These are phyloP conservation scores for Scrobipalpa costella DNA, from an alignment of 2,888 invertebrate species.

Conservation along the genomic window DNA sequence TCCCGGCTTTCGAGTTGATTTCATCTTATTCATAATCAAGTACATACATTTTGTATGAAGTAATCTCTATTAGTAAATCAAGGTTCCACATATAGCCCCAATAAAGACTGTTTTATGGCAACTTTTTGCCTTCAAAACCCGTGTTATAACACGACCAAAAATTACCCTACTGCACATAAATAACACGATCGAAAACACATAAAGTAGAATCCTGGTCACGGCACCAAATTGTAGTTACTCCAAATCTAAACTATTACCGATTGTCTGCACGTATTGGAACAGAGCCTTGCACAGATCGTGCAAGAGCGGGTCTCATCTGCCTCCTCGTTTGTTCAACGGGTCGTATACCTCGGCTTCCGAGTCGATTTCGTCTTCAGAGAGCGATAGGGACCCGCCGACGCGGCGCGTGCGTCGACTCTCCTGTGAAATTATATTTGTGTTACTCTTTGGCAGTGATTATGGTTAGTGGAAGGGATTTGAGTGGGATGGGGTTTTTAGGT, in stretches of 20 bases:
- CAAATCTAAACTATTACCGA: slow-evolving; percentile 29
- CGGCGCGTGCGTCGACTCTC: slow-evolving; percentile 83
- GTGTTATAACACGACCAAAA: too few species aligned
- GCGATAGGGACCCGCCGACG: slow-evolving; percentile 88
- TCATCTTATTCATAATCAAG: slow-evolving; percentile 82
- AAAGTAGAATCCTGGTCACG: neutral
- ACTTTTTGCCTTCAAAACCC: too few species aligned
- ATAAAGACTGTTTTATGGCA: too few species aligned
- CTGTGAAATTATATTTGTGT: slow-evolving; percentile 45
- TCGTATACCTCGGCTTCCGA: slow-evolving; percentile 82
- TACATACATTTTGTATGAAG: too few species aligned
- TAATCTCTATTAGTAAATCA: too few species aligned
- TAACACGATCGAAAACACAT: too few species aligned
- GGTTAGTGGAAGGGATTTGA: neutral
- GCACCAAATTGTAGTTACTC: neutral
- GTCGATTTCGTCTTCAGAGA: slow-evolving; percentile 92
- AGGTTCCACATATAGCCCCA: too few species aligned
- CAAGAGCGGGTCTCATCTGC: slow-evolving; percentile 72
- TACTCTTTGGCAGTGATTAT: neutral
- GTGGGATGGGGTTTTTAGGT: neutral
- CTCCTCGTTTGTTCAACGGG: slow-evolving; percentile 69
- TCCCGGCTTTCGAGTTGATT: slow-evolving; percentile 84
- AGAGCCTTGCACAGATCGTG: slow-evolving; percentile 76
- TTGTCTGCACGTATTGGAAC: slow-evolving; percentile 55
- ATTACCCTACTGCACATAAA: too few species aligned